Evolutionary conservation across 1,140 invertebrate genomes (phyloP), one percentile per base, ranked within the genome.

Genomic region (Procambarus clarkii): DNA sequence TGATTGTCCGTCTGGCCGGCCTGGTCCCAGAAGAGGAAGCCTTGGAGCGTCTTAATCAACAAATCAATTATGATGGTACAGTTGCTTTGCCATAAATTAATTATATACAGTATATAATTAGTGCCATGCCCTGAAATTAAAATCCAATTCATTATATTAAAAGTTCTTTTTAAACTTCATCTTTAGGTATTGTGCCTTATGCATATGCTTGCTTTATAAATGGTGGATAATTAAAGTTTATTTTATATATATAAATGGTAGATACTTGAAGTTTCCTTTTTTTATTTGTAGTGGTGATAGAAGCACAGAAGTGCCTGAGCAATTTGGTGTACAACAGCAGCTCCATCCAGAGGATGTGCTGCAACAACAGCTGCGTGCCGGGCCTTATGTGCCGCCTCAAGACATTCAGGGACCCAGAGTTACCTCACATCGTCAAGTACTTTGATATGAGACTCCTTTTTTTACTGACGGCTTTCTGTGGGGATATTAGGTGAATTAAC

Each of bases 281-380:
- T 91, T 11, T 78, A 5, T 54, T 84, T 64, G 58, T 94, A 96
- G 96, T 96, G 92, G 95, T 95, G 15, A 94, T 97, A 9, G 98
- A 98, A 94, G 96, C 97, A 0, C 94, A 98, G 78, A 99, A 99
- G 95, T 97, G 98, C 94, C 94, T 99, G 3, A 98, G 97, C 94
- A 99, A 99, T 95, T 94, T 99, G 76, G 95, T 98, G 78, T 98
- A 96, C 94, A 98, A 98, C 94, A 97, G 97, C 95, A 93, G 94
- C 79, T 95, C 71, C 69, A 91, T 91, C 46, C 89, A 91, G 77
- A 60, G 89, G 44, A 80, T 91, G 89, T 91, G 89, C 77, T 91
- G 89, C 45, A 60, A 85, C 58, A 91, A 91, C 83, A 85, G 82
- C 82, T 91, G 89, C 45, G 84, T 91, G 76, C 89, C 89, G 0